These are phyloP conservation scores for Hystrix brachyura DNA, from an alignment of 2,113 vertebrate species.

Conservation along the genomic window DNA sequence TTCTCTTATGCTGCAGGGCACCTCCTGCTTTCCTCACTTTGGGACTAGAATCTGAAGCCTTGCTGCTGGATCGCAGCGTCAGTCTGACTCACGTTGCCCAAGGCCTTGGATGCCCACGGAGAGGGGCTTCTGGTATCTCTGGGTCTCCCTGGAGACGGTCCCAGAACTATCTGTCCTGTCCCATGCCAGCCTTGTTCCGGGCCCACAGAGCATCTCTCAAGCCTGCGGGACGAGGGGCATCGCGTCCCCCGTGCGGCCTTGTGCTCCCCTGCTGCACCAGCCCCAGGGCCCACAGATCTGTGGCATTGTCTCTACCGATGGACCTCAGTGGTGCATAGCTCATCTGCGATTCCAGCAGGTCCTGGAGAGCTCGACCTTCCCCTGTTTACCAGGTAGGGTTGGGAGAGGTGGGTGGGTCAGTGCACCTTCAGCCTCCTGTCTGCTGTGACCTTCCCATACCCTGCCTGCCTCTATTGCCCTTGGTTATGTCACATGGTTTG, in stretches of 20 bases:
- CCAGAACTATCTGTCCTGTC: background rate
- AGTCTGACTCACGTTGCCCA: background rate
- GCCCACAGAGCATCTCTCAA: background rate
- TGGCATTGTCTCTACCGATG: background rate
- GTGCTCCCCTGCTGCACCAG: background rate
- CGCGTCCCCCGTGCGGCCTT: fast-evolving
- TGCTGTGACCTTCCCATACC: background rate
- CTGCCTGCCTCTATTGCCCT: background rate
- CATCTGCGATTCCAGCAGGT: no score
- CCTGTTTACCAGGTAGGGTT: background rate
- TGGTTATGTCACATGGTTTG: background rate
- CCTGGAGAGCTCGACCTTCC: background rate
- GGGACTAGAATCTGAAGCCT: background rate
- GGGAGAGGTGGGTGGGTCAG: background rate
- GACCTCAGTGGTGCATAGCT: background rate
- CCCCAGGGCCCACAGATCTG: background rate
- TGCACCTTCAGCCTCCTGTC: background rate
- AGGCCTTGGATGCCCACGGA: no score
- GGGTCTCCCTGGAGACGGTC: background rate
- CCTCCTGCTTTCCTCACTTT: background rate
- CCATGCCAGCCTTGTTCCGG: background rate
- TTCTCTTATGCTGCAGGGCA: background rate
- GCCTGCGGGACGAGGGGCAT: background rate
- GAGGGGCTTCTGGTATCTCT: background rate
- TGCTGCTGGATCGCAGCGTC: background rate